Percentiles rank a stretch among this genome's conserved stretches.
phyloP scores from a whole-genome alignment of 1,140 invertebrate species.

The Drosophila elegans region DNA sequence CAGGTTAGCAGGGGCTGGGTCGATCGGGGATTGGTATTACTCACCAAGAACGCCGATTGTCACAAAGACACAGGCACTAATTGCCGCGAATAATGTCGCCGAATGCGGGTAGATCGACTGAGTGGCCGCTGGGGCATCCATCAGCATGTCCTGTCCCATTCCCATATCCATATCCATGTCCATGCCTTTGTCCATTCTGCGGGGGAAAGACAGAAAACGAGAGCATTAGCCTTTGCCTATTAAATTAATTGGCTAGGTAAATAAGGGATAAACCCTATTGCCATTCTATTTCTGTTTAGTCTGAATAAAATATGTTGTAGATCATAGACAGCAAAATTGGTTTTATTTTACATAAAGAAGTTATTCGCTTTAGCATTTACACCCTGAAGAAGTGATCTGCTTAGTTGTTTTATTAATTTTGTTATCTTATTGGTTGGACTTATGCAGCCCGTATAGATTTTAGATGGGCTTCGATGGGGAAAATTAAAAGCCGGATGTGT shows the following conservation, averaged over 20 bases:
- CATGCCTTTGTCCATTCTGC: slow-evolving; percentile 23
- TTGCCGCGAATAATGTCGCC: slow-evolving; percentile 90
- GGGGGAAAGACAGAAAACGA: background rate
- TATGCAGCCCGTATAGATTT: background rate
- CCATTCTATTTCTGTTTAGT: no score
- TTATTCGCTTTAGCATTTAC: no score
- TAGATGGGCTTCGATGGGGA: no score
- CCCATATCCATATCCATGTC: slow-evolving; percentile 1
- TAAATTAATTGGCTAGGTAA: no score
- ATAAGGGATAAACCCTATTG: no score
- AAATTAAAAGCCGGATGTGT: no score
- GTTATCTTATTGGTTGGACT: no score
- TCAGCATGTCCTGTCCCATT: slow-evolving; percentile 19
- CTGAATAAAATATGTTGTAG: no score
- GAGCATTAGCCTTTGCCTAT: background rate
- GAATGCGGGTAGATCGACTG: slow-evolving; percentile 87
- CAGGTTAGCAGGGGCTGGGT: slow-evolving; percentile 2
- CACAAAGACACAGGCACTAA: slow-evolving; percentile 91
- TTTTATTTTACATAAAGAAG: no score
- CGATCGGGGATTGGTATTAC: slow-evolving; percentile 37
- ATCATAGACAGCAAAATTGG: no score
- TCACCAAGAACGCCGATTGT: slow-evolving; percentile 91
- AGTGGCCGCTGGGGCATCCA: slow-evolving; percentile 40
- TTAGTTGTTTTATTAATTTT: no score
- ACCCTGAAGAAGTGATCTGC: no score